Evolutionary conservation across 1,140 invertebrate species (phyloP).

Genomic region (Drosophila sechellia): DNA sequence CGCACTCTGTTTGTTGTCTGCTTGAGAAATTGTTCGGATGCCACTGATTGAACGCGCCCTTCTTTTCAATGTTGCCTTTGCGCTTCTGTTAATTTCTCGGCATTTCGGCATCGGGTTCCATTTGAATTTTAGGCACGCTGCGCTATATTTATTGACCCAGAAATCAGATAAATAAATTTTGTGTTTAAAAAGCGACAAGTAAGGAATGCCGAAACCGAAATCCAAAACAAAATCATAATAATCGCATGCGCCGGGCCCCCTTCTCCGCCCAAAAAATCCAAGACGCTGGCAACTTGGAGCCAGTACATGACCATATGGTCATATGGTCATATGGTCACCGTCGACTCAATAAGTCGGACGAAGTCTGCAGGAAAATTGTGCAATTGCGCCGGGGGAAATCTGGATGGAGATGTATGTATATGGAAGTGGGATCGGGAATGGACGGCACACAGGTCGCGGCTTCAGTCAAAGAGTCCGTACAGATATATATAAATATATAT

Average conservation of each 20-base stretch:
- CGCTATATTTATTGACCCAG: slow-evolving; percentile 79
- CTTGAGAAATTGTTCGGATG: slow-evolving; percentile 76
- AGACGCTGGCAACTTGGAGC: slow-evolving; percentile 24
- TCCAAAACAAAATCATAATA: slow-evolving; percentile 65
- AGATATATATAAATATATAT: background rate
- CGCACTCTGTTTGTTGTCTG: slow-evolving; percentile 63
- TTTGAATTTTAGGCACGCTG: slow-evolving; percentile 80
- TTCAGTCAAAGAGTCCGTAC: slow-evolving; percentile 1
- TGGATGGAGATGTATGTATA: slow-evolving; percentile 1
- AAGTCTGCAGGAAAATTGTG: slow-evolving; percentile 34
- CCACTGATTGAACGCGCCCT: slow-evolving; percentile 65
- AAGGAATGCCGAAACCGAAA: slow-evolving; percentile 27
- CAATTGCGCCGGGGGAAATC: slow-evolving; percentile 15
- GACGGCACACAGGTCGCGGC: slow-evolving; percentile 9
- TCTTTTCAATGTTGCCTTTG: slow-evolving; percentile 40
- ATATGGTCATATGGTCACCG: slow-evolving; percentile 51
- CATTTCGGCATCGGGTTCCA: slow-evolving; percentile 50
- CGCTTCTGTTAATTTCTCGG: slow-evolving; percentile 32
- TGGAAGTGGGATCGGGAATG: background rate
- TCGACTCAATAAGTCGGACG: slow-evolving; percentile 20
- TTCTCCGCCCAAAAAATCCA: background rate
- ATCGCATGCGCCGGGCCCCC: slow-evolving; percentile 64
- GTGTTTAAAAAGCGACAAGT: slow-evolving; percentile 50
- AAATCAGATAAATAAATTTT: slow-evolving; percentile 80
- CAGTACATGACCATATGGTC: slow-evolving; percentile 2